phyloP scores from a whole-genome alignment of 2,888 invertebrate species.

The Calephelis perditalis region DNA sequence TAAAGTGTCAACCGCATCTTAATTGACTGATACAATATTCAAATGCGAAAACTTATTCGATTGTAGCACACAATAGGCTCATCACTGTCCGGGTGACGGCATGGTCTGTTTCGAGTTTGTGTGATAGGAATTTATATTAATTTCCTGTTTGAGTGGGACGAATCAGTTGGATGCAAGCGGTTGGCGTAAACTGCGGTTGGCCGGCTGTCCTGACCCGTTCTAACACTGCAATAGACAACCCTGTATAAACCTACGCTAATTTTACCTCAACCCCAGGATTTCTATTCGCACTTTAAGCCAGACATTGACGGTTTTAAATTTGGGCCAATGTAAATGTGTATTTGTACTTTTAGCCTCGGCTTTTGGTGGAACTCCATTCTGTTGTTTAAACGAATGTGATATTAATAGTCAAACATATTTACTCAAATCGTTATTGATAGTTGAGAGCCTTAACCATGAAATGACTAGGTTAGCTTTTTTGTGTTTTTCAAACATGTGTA shows the following conservation, averaged over 20 bases:
- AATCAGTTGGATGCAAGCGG: constrained; percentile 61
- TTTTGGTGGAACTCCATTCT: too few relatives aligned
- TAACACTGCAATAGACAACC: constrained; percentile 61
- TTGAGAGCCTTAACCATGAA: too few relatives aligned
- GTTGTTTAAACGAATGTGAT: too few relatives aligned
- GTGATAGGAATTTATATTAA: constrained; percentile 74
- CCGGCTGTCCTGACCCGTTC: constrained; percentile 55
- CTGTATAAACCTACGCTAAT: constrained; percentile 64
- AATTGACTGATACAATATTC: constrained; percentile 45
- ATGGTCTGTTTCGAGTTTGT: constrained; percentile 54
- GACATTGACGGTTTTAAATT: constrained; percentile 28
- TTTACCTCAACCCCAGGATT: constrained; percentile 53
- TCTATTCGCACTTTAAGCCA: constrained; percentile 45
- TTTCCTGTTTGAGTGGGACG: constrained; percentile 63
- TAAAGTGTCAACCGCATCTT: constrained; percentile 17
- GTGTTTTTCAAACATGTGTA: too few relatives aligned
- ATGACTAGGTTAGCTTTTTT: too few relatives aligned
- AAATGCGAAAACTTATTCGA: constrained; percentile 52
- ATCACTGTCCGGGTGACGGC: constrained; percentile 55
- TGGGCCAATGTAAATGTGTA: constrained; percentile 14
- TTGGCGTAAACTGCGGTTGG: constrained; percentile 58
- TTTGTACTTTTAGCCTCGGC: too few relatives aligned
- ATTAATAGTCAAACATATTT: too few relatives aligned
- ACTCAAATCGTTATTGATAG: too few relatives aligned
- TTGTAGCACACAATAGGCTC: constrained; percentile 65